phyloP scores from a whole-genome alignment of 1,140 invertebrate species.

The Leptoteleia sp. region DNA sequence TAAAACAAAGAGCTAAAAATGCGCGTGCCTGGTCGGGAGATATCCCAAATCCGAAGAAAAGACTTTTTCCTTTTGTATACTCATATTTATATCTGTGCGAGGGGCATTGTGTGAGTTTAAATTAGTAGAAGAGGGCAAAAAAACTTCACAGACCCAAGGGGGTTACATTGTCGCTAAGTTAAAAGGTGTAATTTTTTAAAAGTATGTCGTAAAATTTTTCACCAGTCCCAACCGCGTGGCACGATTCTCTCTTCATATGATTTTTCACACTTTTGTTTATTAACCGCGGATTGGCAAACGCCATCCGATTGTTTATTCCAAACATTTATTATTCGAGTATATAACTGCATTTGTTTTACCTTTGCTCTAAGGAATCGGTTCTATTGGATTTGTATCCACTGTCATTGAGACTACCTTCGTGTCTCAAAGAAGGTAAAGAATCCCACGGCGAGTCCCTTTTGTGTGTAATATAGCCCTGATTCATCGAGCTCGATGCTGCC shows the following conservation, averaged over 20 bases:
- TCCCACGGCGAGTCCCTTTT: constrained; percentile 90
- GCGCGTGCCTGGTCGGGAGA: constrained; percentile 51
- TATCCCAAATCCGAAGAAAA: constrained; percentile 62
- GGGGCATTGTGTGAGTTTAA: constrained; percentile 42
- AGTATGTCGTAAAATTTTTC: constrained; percentile 24
- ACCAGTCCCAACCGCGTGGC: background rate
- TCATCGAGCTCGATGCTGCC: constrained; percentile 78
- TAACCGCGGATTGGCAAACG: no score
- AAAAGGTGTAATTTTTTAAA: constrained; percentile 41
- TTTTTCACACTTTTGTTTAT: constrained; percentile 60
- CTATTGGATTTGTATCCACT: constrained; percentile 92
- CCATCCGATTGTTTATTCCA: no score
- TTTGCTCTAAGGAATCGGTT: constrained; percentile 91
- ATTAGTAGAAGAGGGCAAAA: constrained; percentile 51
- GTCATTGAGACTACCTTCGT: constrained; percentile 91
- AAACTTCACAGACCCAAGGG: constrained; percentile 32
- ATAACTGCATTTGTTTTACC: constrained; percentile 79
- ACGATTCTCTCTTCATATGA: constrained; percentile 28
- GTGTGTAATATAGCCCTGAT: constrained; percentile 78
- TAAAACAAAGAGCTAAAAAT: constrained; percentile 71
- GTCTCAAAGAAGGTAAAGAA: constrained; percentile 89
- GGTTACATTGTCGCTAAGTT: constrained; percentile 35
- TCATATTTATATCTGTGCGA: constrained; percentile 34
- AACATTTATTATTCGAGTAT: no score
- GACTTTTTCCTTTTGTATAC: constrained; percentile 39